These are phyloP conservation scores for Triops cancriformis DNA, from an alignment of 1,140 invertebrate species.

Conservation along the genomic window DNA sequence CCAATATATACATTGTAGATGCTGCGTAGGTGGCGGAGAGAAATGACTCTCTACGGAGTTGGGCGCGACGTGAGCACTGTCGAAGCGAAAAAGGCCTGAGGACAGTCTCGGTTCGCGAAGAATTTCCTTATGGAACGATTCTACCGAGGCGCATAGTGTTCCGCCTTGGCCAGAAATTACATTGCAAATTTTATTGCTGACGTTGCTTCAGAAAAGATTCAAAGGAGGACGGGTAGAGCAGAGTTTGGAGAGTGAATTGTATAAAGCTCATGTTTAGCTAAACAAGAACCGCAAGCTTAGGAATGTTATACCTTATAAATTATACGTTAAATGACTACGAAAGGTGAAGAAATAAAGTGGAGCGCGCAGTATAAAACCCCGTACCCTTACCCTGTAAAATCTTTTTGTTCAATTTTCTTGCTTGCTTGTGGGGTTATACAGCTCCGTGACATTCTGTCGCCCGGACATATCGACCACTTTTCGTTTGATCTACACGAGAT, in stretches of 20 bases:
- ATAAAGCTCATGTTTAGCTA: not conserved
- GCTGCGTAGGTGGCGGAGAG: not conserved
- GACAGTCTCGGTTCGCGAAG: too few species aligned
- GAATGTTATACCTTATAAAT: not conserved
- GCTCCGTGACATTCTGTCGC: not conserved
- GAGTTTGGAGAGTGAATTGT: not conserved
- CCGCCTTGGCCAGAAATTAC: not conserved
- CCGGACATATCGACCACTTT: conserved; percentile 9
- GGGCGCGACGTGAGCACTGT: not conserved
- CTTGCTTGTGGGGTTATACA: too few species aligned
- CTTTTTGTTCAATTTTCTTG: not conserved
- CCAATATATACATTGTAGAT: not conserved
- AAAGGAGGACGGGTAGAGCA: not conserved
- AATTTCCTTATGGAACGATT: too few species aligned
- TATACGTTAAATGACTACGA: not conserved
- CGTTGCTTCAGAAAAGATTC: not conserved
- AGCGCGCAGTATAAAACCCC: not conserved
- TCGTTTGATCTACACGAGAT: conserved; percentile 10
- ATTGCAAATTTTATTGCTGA: not conserved
- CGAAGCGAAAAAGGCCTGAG: too few species aligned
- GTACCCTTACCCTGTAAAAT: not conserved
- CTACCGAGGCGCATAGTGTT: too few species aligned
- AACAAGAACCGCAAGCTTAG: not conserved
- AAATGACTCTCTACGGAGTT: not conserved
- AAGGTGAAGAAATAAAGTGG: not conserved